Evolutionary conservation across 2,888 invertebrate genomes (phyloP).

Genomic region (Eucera pruinosa): DNA sequence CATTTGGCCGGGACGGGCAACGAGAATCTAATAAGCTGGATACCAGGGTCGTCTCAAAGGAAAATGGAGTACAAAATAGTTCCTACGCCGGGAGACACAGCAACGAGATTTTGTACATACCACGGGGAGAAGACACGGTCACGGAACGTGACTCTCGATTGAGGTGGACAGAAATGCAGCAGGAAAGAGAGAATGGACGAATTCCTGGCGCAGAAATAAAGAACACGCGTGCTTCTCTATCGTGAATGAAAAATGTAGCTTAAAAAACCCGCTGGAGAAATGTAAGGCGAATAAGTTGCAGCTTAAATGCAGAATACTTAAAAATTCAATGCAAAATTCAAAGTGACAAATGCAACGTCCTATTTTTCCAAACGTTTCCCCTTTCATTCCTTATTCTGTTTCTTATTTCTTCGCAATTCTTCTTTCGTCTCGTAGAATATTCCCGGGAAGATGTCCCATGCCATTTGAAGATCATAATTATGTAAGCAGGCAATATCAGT

Average conservation of each 20-base stretch:
- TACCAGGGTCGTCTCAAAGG: slow-evolving; percentile 52
- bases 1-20: slow-evolving; percentile 23
- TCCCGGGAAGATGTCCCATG: too few relatives aligned
- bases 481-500: too few relatives aligned
- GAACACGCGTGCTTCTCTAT: not conserved
- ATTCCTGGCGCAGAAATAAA: slow-evolving; percentile 7
- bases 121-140: slow-evolving; percentile 2
- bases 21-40: slow-evolving; percentile 69
- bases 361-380: not conserved
- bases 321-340: too few relatives aligned
- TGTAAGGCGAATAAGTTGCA: slow-evolving; percentile 19
- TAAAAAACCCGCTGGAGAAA: slow-evolving; percentile 6
- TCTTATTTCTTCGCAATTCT: too few relatives aligned
- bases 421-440: not conserved
- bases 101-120: slow-evolving; percentile 16
- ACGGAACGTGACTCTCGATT: slow-evolving; percentile 38
- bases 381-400: not conserved
- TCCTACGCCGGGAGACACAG: slow-evolving; percentile 28
- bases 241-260: not conserved
- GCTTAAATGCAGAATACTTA: not conserved
- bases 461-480: too few relatives aligned
- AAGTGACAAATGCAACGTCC: slow-evolving; percentile 2
- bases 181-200: not conserved
- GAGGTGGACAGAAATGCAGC: not conserved
- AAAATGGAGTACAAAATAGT: slow-evolving; percentile 52